These are phyloP conservation scores for Mythimna pallens DNA, from an alignment of 2,888 invertebrate species.

Conservation along the genomic window DNA sequence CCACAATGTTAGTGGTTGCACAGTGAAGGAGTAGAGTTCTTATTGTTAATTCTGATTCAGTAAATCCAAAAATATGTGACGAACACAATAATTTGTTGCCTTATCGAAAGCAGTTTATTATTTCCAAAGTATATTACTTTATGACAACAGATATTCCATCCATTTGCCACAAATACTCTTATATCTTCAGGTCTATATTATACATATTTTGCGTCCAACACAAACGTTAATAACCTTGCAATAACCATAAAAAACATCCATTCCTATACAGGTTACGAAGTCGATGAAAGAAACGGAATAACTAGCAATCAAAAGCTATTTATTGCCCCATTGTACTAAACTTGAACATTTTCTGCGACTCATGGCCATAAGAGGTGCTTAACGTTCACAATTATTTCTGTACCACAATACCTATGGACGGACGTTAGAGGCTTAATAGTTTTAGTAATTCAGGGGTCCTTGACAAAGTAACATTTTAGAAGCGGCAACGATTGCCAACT, in stretches of 20 bases:
- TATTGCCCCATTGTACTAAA: constrained; percentile 50
- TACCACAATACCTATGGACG: constrained; percentile 4
- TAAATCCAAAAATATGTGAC: neutral
- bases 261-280: constrained; percentile 48
- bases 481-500: neutral
- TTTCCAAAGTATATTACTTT: constrained; percentile 3
- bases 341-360: constrained; percentile 51
- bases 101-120: neutral
- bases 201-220: constrained; percentile 24
- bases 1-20: too few species aligned
- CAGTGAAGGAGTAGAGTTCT: too few species aligned
- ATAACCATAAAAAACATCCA: constrained; percentile 52
- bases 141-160: constrained; percentile 14
- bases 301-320: constrained; percentile 59
- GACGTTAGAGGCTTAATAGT: neutral
- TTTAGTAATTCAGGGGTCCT: neutral
- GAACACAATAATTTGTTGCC: neutral
- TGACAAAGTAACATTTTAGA: neutral
- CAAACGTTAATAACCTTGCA: constrained; percentile 37
- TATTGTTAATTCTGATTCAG: too few species aligned
- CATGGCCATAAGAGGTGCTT: constrained; percentile 41
- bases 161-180: constrained; percentile 7
- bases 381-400: constrained; percentile 32
- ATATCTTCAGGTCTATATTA: constrained; percentile 25
- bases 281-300: constrained; percentile 51